Percentiles rank a stretch among this genome's conserved stretches.
phyloP scores from a whole-genome alignment of 2,888 invertebrate species.

The Tenthredo scrophulariae region DNA sequence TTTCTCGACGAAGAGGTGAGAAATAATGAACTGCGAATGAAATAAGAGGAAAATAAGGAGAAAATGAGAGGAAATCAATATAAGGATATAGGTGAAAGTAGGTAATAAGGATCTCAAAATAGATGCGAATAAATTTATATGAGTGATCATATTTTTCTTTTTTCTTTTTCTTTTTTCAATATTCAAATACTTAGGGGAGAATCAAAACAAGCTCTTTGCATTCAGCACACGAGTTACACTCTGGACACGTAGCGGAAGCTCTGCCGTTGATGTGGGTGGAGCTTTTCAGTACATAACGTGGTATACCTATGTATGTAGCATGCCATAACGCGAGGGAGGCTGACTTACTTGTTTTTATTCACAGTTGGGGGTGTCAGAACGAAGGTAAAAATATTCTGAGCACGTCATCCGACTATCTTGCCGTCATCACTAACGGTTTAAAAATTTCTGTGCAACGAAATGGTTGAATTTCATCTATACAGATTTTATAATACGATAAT shows the following conservation, averaged over 20 bases:
- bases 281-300: constrained; percentile 5
- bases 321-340: neutral
- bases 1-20: neutral
- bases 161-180: too few species aligned
- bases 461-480: neutral
- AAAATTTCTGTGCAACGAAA: neutral
- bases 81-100: neutral
- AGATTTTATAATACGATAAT: neutral
- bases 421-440: neutral
- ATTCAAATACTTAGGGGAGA: neutral
- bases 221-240: neutral
- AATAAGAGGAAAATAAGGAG: neutral
- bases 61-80: neutral
- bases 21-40: neutral
- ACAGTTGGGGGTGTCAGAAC: neutral
- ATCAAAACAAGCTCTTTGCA: neutral
- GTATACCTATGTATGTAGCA: neutral
- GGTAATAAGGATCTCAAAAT: neutral
- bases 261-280: neutral
- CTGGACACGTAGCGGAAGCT: neutral
- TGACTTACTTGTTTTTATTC: constrained; percentile 6
- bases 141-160: too few species aligned
- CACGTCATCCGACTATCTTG: neutral
- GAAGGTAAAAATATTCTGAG: neutral
- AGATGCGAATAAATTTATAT: neutral